A percentile compares a stretch with the other conserved stretches of the same genome.
Evolutionary conservation across 2,797 vertebrate species (phyloP).

Genomic region (Ctenopoma multispine): DNA sequence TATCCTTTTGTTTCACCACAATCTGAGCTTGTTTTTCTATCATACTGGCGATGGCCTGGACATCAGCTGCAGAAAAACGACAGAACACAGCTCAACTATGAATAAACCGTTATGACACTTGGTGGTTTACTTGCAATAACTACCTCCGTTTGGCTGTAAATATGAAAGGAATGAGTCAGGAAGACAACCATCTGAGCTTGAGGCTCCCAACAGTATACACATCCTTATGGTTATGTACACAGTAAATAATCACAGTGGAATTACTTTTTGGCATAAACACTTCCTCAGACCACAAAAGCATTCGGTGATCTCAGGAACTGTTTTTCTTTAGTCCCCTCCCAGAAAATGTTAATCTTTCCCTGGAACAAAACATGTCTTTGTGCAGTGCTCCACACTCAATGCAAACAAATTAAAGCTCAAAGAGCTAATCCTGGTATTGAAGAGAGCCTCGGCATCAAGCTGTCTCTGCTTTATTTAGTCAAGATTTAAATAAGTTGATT

Average conservation of each 20-base stretch:
- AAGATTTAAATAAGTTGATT: conserved; percentile 14
- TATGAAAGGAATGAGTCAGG: background rate
- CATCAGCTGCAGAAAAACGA: conserved; percentile 83
- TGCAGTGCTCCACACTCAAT: conserved; percentile 22
- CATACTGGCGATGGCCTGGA: conserved; percentile 93
- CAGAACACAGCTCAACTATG: conserved; percentile 1
- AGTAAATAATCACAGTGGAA: conserved; percentile 1
- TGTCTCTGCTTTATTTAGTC: conserved; percentile 36
- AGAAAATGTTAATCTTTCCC: conserved; percentile 25
- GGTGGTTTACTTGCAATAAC: background rate
- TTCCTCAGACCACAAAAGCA: background rate
- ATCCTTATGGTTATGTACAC: conserved; percentile 31
- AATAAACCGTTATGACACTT: background rate
- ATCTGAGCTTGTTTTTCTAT: conserved; percentile 99
- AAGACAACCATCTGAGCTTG: background rate
- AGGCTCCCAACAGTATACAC: background rate
- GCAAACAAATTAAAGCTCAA: conserved; percentile 19
- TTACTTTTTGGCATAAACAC: background rate
- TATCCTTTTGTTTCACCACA: conserved; percentile 93
- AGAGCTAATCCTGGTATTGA: conserved; percentile 21
- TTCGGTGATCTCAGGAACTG: conserved; percentile 8
- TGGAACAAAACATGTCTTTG: background rate
- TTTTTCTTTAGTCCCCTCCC: background rate
- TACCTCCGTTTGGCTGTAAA: background rate
- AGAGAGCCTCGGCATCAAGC: conserved; percentile 24